phyloP scores from a whole-genome alignment of 1,140 invertebrate genomes.

The Eriocheir sinensis region DNA sequence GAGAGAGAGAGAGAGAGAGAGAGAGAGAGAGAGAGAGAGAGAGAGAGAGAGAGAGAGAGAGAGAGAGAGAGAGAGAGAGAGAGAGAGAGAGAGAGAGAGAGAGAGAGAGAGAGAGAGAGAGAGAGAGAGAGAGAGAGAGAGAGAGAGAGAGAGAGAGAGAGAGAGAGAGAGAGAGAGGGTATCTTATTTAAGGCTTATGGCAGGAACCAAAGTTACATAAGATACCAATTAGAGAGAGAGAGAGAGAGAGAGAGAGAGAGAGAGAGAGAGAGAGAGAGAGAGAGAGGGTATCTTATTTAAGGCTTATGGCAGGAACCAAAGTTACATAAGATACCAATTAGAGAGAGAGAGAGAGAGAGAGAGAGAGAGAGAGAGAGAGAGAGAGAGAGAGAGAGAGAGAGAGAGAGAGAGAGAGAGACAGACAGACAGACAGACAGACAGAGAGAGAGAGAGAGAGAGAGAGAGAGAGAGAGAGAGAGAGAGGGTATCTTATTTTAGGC shows the following conservation, averaged over 20 bases:
- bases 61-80: background rate
- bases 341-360: background rate
- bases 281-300: background rate
- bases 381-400: background rate
- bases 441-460: conserved; percentile 13
- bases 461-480: conserved; percentile 14
- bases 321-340: background rate
- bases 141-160: conserved; percentile 20
- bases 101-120: background rate
- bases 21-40: background rate
- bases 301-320: background rate
- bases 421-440: background rate
- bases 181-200: background rate
- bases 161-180: background rate
- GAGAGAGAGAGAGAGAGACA: background rate
- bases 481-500: background rate
- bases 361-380: background rate
- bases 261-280: background rate
- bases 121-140: background rate
- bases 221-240: background rate
- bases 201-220: background rate
- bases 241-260: background rate
- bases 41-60: background rate
- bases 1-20: too few relatives aligned
- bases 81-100: background rate